Base-by-base conservation (phyloP, 2,888 invertebrate species). In the Heteromurus nitidus region DNA sequence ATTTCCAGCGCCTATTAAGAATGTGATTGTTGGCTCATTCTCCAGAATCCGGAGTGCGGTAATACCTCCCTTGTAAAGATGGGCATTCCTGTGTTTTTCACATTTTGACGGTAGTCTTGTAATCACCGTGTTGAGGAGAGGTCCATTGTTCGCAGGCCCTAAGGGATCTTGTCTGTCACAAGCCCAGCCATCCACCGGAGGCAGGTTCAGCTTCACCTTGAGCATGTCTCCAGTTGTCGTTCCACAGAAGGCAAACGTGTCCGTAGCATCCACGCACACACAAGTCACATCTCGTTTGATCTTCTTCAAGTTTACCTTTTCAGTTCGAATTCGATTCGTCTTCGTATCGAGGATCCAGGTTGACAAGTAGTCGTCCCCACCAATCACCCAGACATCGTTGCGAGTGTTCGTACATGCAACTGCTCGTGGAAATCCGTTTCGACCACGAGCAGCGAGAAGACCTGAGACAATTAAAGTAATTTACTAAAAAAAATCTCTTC, bases 1-100 rank as follows among this genome's bases (percentile, higher is more conserved):
- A 89, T 96, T 94, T 0, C 97, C 97, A 2, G 94, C 93, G 0
- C 97, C 97, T 79, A 97, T 92, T 1, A 96, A 89, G 24, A 86
- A 85, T 7, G 82, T 84, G 1, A 84, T 84, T 20, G 18, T 2
- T 18, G 62, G 22, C 16, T 11, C 42, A 18, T 65, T 24, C 18
- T 36, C 24, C 16, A 86, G 47, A 26, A 87, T 82, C 36, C 83
- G 73, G 44, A 87, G 28, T 1, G 86, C 86, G 1, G 86, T 85
- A 3, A 87, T 82, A 9, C 87, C 85, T 30, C 87, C 86, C 82
- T 83, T 85, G 80, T 85, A 86, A 30, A 87, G 60, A 73, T 87
- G 87, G 24, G 72, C 74, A 53, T 87, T 87, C n/a, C 83, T 85
- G 44, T 85, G 84, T 55, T 44, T 70, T 36, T 87, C 86, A 31